Conservation (phyloP, 2,113 vertebrate genomes). For the Fukomys damarensis region DNA sequence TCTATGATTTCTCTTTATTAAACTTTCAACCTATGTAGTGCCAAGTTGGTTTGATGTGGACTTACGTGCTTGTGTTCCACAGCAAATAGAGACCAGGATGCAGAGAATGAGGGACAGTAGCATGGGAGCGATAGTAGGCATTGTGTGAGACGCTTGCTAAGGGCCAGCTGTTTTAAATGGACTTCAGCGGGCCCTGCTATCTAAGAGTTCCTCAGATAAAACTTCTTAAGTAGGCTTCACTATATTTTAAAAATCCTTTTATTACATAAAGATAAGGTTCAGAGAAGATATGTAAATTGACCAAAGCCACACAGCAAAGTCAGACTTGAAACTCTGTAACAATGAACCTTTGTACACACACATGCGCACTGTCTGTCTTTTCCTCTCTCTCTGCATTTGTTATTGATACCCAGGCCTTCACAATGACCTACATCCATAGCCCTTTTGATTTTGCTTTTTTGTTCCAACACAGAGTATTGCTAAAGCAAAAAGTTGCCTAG, state of each 20-base stretch:
- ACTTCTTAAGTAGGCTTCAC: neutral
- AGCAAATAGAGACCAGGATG: neutral
- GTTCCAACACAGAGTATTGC: neutral
- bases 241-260: neutral
- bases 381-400: neutral
- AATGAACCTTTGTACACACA: neutral
- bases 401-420: neutral
- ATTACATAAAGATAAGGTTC: neutral
- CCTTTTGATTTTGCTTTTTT: neutral
- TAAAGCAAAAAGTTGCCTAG: no score
- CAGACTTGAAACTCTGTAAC: neutral
- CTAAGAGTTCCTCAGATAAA: neutral
- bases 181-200: neutral
- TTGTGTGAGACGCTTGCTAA: accelerated
- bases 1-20: neutral
- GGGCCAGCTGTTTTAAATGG: accelerated
- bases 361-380: no score
- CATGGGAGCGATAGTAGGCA: neutral
- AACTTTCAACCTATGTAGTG: neutral
- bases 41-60: neutral
- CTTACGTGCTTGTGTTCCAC: neutral
- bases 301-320: neutral
- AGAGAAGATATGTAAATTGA: neutral
- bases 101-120: neutral
- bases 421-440: neutral